Conservation (phyloP, 2,888 invertebrate species). For the Hypselothyrea guttata region DNA sequence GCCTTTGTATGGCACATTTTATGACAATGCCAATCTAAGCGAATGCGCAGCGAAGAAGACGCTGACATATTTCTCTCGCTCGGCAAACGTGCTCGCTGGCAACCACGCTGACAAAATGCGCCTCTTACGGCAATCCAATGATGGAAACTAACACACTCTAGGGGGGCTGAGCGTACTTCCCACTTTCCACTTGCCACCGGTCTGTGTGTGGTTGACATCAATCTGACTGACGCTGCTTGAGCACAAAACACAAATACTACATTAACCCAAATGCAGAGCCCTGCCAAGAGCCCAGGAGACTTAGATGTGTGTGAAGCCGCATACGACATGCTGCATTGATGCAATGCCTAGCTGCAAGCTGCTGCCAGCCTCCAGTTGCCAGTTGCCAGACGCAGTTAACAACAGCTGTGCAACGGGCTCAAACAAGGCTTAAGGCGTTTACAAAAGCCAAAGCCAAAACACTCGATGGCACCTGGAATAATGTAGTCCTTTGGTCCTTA, state of each 20-base stretch:
- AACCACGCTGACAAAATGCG: conserved; percentile 67
- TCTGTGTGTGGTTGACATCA: conserved; percentile 49
- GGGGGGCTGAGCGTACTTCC: background rate
- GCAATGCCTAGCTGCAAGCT: conserved; percentile 15
- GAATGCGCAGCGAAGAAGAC: conserved; percentile 54
- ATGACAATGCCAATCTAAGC: conserved; percentile 76
- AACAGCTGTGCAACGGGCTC: background rate
- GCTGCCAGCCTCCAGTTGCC: conserved; percentile 32
- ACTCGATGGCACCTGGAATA: no score
- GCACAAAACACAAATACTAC: conserved; percentile 68
- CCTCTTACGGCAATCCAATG: conserved; percentile 74
- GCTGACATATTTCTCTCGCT: conserved; percentile 64
- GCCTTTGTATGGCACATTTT: conserved; percentile 43
- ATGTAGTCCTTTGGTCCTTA: no score
- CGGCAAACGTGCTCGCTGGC: conserved; percentile 61
- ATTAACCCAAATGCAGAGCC: conserved; percentile 74
- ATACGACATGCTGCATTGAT: conserved; percentile 54
- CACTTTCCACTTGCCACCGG: no score
- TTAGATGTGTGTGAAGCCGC: conserved; percentile 46
- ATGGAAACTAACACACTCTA: conserved; percentile 33
- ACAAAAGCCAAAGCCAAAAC: no score
- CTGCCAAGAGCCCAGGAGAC: conserved; percentile 29
- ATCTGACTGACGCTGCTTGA: conserved; percentile 38
- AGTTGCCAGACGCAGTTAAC: conserved; percentile 18
- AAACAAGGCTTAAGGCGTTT: conserved; percentile 20